Base-by-base conservation (phyloP, 2,888 invertebrate species). In the Calameuta filiformis region DNA sequence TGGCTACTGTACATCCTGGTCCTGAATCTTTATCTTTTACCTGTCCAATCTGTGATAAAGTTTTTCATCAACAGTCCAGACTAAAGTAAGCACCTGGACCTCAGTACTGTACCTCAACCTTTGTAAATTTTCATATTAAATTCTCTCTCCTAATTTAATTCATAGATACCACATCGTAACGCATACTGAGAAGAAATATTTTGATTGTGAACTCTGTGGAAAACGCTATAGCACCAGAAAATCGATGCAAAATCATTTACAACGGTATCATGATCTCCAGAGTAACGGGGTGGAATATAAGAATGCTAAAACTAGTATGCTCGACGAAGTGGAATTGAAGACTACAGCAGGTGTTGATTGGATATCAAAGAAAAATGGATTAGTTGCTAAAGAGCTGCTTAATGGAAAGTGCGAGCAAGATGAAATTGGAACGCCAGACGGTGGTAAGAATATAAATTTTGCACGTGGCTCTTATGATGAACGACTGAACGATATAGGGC, bases 201-300 rank as follows among this genome's bases (percentile, higher is more conserved):
- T 92, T 37, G 91, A 93, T 93, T 94, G 94, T 87, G 92, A 92
- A 83, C 87, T 92, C 77, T 94, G 94, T 82, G 90, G 92, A 3
- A 93, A 93, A 85, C 90, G 92, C 0, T 93, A 92, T 82, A 92
- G 93, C 31, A 92, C 92, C 11, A 92, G 92, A 79, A 91, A 92
- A 68, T 92, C 93, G 1, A 91, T 93, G 77, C 83, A 92, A 3
- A 92, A 91, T 37, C 93, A 93, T 83, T 85, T 93, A n/a, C 90
- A 92, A 0, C 91, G 91, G 73, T 91, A 93, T 1, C 93, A 93
- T 84, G 80, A 82, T 77, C 79, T 83, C 40, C 56, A 56, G 23
- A 56, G 56, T 23, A 56, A 56, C 23, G 2, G 56, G 23, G 9
- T 56, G 9, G 56, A 56, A 23, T 23, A 23, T 56, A 56, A 56